Base-by-base conservation (phyloP, 1,140 invertebrate species). In the Cyclina sinensis region DNA sequence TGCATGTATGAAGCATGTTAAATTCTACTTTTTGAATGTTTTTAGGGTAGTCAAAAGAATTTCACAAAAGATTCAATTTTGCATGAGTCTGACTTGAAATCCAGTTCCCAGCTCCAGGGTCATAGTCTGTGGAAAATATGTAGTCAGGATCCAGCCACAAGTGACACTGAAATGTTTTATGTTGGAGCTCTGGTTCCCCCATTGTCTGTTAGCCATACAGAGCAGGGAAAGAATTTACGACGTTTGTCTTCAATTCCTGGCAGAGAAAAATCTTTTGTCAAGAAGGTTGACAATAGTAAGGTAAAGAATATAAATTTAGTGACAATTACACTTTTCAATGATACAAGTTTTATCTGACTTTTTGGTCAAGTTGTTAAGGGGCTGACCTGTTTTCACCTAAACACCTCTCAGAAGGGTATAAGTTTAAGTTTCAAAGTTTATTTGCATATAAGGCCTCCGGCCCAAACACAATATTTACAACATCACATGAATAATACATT, bases 161-260 rank as follows among this genome's bases (percentile, higher is more conserved):
- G 27, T 35, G 27, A 54, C 30, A 78, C 11, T 27, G 59, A 54
- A 37, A 65, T 54, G 30, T 93, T 90, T 46, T 94, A 94, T 85
- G 92, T 94, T 18, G 35, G 39, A 18, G 78, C 84, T n/a, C 62
- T 94, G 62, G 92, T 94, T 90, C 93, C 93, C 9, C 92, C 93
- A 14, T 68, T 94, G 35, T 37, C 89, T 18, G 65, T 91, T 18
- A 89, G 80, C 65, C 89, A 48, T 0, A 70, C 91, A 1, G 68
- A 35, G 14, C 79, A 89, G 11, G 92, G 92, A 11, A 92, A 84
- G 37, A 92, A 91, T 54, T 24, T 93, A n/a, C 88, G 88, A 59
- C 86, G 84, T 5, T 27, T 93, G 76, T 92, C 91, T 0, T 73
- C 88, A 57, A 93, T 93, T 30, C 92, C 93, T 46, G 93, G 92